These are phyloP conservation scores for Toxotes lorentzi DNA, from an alignment of 2,797 vertebrate genomes.

Conservation along the genomic window DNA sequence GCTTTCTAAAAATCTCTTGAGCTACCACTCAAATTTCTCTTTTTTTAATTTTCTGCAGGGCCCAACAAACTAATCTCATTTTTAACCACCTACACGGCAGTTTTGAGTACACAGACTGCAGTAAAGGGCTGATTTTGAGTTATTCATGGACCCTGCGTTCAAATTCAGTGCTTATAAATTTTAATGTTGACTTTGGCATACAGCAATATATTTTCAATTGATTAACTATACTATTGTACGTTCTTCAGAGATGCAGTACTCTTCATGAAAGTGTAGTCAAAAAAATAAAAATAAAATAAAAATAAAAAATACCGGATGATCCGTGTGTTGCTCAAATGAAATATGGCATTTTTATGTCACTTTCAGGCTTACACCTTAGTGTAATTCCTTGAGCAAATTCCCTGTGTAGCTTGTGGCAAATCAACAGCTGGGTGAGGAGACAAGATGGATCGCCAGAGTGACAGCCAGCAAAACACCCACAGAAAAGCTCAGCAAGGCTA, in stretches of 20 bases:
- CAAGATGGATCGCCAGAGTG: slow-evolving; percentile 52
- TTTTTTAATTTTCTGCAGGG: not conserved
- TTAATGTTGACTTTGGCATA: not conserved
- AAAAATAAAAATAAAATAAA: no score
- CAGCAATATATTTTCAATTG: not conserved
- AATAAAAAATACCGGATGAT: not conserved
- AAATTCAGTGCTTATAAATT: not conserved
- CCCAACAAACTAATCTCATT: slow-evolving; percentile 1
- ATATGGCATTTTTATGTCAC: slow-evolving; percentile 17
- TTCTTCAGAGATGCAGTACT: not conserved
- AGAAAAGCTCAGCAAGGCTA: slow-evolving; percentile 40
- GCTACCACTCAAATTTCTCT: not conserved
- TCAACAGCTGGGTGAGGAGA: slow-evolving; percentile 58
- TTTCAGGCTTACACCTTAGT: slow-evolving; percentile 14
- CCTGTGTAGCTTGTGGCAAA: slow-evolving; percentile 37
- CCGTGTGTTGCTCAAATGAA: slow-evolving; percentile 19
- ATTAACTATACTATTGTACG: not conserved
- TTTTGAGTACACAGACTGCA: not conserved
- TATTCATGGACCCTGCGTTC: not conserved
- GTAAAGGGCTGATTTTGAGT: not conserved
- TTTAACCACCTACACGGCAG: not conserved
- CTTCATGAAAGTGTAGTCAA: slow-evolving; percentile 10
- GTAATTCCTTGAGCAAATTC: slow-evolving; percentile 48
- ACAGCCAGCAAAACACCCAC: slow-evolving; percentile 61
- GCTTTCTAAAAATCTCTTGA: not conserved